These are phyloP conservation scores for Basileuterus tristriatus DNA, from an alignment of 2,797 vertebrate species.

Conservation along the genomic window DNA sequence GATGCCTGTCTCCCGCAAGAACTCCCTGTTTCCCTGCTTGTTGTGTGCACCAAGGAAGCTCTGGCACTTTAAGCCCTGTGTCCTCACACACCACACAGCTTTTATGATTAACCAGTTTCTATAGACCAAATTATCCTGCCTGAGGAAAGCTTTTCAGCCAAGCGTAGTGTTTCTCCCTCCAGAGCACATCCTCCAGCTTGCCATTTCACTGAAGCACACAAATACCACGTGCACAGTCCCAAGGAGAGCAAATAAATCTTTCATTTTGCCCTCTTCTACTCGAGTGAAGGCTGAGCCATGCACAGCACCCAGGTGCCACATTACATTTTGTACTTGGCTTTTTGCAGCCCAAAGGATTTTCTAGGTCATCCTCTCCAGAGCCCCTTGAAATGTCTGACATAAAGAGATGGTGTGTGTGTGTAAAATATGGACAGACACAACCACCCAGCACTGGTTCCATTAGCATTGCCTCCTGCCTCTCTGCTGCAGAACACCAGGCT, in stretches of 20 bases:
- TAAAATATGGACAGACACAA: neutral
- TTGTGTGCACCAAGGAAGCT: neutral
- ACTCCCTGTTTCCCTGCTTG: neutral
- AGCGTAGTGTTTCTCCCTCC: neutral
- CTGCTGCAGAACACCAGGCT: neutral
- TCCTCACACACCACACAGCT: fast-evolving
- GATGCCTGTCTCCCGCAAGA: neutral
- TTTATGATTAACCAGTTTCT: neutral
- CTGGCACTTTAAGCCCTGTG: neutral
- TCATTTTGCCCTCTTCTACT: neutral
- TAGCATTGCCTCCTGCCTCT: neutral
- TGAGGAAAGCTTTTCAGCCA: neutral
- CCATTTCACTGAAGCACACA: neutral
- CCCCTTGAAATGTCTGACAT: neutral
- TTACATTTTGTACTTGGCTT: neutral
- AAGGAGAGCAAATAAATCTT: neutral
- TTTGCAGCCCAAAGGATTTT: neutral
- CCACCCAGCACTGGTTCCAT: neutral
- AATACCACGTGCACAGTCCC: neutral
- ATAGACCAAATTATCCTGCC: neutral
- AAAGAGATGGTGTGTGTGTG: neutral
- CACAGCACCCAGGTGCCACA: fast-evolving
- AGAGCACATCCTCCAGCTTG: neutral
- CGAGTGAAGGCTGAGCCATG: fast-evolving
- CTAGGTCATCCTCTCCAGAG: neutral